Evolutionary conservation across 2,888 invertebrate species (phyloP).

Genomic region (Nowickia ferox): DNA sequence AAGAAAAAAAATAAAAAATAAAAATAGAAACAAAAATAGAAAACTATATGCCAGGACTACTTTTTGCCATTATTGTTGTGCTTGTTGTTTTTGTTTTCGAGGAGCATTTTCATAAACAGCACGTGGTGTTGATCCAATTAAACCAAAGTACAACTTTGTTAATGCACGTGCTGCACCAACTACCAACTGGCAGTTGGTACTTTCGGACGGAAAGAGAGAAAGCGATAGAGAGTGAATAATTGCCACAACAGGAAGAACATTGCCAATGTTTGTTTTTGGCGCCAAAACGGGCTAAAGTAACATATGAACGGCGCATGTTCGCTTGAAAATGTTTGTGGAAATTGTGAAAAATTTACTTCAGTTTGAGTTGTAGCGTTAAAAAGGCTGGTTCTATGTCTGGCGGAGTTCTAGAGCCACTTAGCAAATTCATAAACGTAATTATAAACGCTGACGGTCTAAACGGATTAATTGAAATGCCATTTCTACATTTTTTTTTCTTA

Average conservation of each 20-base stretch:
- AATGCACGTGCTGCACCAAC: constrained; percentile 73
- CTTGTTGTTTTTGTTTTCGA: constrained; percentile 50
- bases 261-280: constrained; percentile 61
- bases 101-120: constrained; percentile 70
- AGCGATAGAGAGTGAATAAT: constrained; percentile 34
- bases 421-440: constrained; percentile 17
- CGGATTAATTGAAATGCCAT: constrained; percentile 31
- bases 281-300: constrained; percentile 69
- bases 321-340: constrained; percentile 14
- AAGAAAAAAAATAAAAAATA: too few relatives aligned
- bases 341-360: constrained; percentile 50
- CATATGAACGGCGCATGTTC: constrained; percentile 63
- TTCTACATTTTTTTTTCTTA: not conserved
- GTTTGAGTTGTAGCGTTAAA: constrained; percentile 61
- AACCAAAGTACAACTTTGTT: constrained; percentile 73
- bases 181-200: too few relatives aligned
- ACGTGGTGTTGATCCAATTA: constrained; percentile 80
- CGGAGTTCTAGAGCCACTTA: not conserved
- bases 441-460: constrained; percentile 9
- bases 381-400: constrained; percentile 42
- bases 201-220: constrained; percentile 4
- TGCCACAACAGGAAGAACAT: not conserved
- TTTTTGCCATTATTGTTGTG: constrained; percentile 25
- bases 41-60: constrained; percentile 1
- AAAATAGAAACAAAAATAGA: constrained; percentile 40